Base-by-base conservation (phyloP, 2,113 vertebrate species). In the Cheilinus undulatus region DNA sequence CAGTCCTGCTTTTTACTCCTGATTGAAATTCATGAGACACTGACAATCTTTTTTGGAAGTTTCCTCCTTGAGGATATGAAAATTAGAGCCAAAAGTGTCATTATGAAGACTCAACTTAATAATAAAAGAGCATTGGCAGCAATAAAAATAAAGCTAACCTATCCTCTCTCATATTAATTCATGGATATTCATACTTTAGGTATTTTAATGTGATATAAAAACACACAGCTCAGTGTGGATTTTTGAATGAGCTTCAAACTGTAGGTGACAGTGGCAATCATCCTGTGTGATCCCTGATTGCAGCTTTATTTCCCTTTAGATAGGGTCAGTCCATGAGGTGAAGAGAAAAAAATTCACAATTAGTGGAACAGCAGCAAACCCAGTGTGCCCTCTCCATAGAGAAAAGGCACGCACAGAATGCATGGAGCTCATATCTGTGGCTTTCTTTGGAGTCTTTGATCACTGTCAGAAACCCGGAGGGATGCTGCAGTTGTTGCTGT, bases 1-100 rank as follows among this genome's bases (percentile, higher is more conserved):
- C 26, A 62, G 43, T 32, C 17, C 30, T 43, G 22, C 42, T 27
- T 45, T 13, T 54, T 54, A 57, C 49, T 43, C 27, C 30, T n/a
- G n/a, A 72, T 51, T 78, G 13, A 76, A 79, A 83, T 74, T 84
- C 76, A 48, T 23, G 19, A 77, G 56, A 50, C n/a, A 50, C 15
- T 19, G 40, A 6, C 17, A 17, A 5, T 17, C n/a, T n/a, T 19
- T 5, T 42, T 15, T 6, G 2, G 3, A 6, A 17, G 40, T 42
- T 6, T 42, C 20, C 2, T 26, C 70, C 69, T 26, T 2, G 14
- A 34, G 58, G 59, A 56, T 60, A 68, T 67, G 68, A 12, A 57
- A 72, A 77, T n/a, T 22, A 13, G 53, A 36, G 34, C 2, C 42
- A 48, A 15, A 51, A 36, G 14, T 58, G 13, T 57, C 12, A 14